These are phyloP conservation scores for Lepeophtheirus salmonis DNA, from an alignment of 1,140 invertebrate species.

Conservation along the genomic window DNA sequence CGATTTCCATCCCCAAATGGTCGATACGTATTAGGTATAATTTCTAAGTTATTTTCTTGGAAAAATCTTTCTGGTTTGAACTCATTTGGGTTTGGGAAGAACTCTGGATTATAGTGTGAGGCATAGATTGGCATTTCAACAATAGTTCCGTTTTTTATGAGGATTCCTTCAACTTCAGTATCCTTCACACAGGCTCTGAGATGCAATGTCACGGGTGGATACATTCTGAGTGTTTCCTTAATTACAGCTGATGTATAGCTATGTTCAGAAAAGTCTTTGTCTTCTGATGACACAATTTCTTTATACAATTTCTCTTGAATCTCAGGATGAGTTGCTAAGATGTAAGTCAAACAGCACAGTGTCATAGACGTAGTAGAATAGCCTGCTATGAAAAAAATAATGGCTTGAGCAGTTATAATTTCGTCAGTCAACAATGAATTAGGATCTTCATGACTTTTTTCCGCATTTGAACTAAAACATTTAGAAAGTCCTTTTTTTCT, in stretches of 20 bases:
- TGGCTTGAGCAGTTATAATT: background rate
- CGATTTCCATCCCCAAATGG: slow-evolving; percentile 44
- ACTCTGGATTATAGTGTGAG: slow-evolving; percentile 51
- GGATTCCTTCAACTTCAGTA: background rate
- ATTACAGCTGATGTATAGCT: slow-evolving; percentile 36
- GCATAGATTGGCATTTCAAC: slow-evolving; percentile 37
- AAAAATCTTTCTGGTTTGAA: slow-evolving; percentile 85
- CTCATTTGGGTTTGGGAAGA: slow-evolving; percentile 57
- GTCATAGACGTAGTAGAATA: slow-evolving; percentile 1
- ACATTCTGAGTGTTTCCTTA: slow-evolving; percentile 50
- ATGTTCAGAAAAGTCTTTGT: background rate
- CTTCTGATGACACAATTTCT: background rate
- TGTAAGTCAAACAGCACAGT: background rate
- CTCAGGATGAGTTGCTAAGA: slow-evolving; percentile 5
- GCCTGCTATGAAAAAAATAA: background rate
- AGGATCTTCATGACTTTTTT: background rate
- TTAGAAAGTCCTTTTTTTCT: background rate
- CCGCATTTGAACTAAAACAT: background rate
- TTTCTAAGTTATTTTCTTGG: slow-evolving; percentile 40
- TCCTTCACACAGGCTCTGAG: slow-evolving; percentile 33
- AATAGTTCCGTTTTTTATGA: slow-evolving; percentile 24
- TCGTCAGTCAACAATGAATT: background rate
- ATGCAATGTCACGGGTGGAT: slow-evolving; percentile 58
- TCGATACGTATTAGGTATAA: slow-evolving; percentile 40
- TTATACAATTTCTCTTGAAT: background rate